phyloP scores from a whole-genome alignment of 2,888 invertebrate genomes.

The Coleophora deauratella region DNA sequence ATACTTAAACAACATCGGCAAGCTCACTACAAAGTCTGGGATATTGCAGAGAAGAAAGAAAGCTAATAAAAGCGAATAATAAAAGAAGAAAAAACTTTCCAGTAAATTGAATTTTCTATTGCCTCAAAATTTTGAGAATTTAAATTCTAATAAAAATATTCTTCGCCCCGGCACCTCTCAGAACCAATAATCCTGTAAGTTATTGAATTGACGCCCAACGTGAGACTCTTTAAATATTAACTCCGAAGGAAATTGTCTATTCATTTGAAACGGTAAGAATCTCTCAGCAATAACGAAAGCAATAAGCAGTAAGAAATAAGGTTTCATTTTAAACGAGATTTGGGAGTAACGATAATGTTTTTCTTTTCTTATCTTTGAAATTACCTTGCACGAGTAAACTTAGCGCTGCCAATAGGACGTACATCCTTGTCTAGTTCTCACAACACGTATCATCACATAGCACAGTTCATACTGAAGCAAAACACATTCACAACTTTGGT shows the following conservation, averaged over 20 bases:
- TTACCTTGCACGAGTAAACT: conserved; percentile 63
- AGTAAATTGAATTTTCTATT: no score
- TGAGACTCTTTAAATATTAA: conserved; percentile 6
- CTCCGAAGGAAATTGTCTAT: background rate
- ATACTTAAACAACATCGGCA: no score
- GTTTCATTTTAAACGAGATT: background rate
- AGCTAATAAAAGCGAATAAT: no score
- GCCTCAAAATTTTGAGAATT: no score
- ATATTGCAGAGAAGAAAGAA: no score
- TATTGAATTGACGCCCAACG: conserved; percentile 21
- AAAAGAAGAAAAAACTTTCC: no score
- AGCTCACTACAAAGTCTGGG: no score
- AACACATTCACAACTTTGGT: conserved; percentile 32
- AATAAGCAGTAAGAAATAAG: conserved; percentile 18
- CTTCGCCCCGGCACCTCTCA: no score
- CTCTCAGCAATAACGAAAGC: conserved; percentile 5
- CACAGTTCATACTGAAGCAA: conserved; percentile 32
- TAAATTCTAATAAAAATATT: no score
- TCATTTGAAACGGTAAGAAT: conserved; percentile 3
- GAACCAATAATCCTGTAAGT: background rate
- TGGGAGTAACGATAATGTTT: no score
- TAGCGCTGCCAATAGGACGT: conserved; percentile 50
- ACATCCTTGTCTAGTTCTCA: conserved; percentile 56
- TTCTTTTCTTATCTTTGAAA: background rate
- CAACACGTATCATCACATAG: conserved; percentile 53